Conservation (phyloP, 2,888 invertebrate species). For the Heliconius charithonia region DNA sequence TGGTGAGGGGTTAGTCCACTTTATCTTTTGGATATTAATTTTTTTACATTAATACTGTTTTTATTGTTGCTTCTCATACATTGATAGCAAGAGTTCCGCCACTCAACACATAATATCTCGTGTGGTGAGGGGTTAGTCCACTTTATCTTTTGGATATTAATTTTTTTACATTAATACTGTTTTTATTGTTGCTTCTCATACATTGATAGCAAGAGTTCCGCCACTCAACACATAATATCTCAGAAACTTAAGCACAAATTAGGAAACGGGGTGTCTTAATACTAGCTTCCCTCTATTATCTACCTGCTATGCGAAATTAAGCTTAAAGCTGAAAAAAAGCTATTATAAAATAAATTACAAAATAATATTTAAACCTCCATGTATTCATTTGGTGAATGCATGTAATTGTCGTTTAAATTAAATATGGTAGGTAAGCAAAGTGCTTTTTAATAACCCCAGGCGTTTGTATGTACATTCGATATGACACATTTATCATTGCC, state of each 20-base stretch:
- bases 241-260: neutral
- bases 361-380: neutral
- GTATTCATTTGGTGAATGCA: neutral
- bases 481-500: constrained; percentile 5
- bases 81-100: neutral
- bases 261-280: too few relatives aligned
- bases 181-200: too few relatives aligned
- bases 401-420: constrained; percentile 3
- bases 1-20: too few relatives aligned
- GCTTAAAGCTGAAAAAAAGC: too few relatives aligned
- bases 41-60: too few relatives aligned
- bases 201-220: neutral
- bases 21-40: too few relatives aligned
- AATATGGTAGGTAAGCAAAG: neutral
- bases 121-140: too few relatives aligned
- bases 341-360: neutral
- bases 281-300: too few relatives aligned
- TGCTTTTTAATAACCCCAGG: neutral
- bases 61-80: too few relatives aligned
- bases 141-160: too few relatives aligned
- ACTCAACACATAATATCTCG: too few relatives aligned
- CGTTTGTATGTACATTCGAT: neutral
- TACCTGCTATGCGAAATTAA: neutral
- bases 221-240: neutral
- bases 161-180: too few relatives aligned